These are phyloP conservation scores for Periplaneta americana DNA, from an alignment of 1,140 invertebrate species.

Conservation along the genomic window DNA sequence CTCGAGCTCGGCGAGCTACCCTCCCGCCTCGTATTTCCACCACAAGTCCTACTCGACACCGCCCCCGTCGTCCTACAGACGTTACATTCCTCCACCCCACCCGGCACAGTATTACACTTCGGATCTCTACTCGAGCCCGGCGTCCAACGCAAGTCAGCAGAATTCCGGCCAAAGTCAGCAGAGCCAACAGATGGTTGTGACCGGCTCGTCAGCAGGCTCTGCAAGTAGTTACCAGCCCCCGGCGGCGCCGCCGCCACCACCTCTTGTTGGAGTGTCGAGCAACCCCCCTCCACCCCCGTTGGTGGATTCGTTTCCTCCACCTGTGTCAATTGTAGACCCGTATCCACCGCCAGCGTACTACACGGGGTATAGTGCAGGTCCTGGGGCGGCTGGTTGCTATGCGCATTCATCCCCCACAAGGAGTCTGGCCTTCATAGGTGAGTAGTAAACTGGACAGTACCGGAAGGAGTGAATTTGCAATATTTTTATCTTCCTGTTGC, in stretches of 20 bases:
- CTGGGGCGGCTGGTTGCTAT: constrained; percentile 53
- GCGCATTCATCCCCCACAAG: constrained; percentile 60
- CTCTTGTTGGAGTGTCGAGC: constrained; percentile 34
- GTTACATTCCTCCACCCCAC: constrained; percentile 10
- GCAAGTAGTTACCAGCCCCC: constrained; percentile 25
- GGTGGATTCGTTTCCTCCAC: constrained; percentile 35
- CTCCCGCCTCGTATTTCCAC: constrained; percentile 19
- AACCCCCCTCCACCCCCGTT: constrained; percentile 34
- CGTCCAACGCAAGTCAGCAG: background rate
- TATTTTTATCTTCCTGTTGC: no score
- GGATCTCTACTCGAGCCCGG: constrained; percentile 8
- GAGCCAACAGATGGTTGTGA: constrained; percentile 1
- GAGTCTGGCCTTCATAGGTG: constrained; percentile 39
- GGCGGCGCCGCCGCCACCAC: constrained; percentile 34
- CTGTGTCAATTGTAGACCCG: constrained; percentile 16
- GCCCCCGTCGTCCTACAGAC: constrained; percentile 14
- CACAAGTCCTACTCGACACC: constrained; percentile 20
- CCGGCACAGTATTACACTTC: constrained; percentile 15
- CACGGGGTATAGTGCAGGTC: constrained; percentile 45
- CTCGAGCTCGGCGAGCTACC: constrained; percentile 36
- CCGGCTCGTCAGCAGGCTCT: background rate
- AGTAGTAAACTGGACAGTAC: background rate
- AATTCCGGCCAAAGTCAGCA: constrained; percentile 2
- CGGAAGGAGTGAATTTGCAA: no score
- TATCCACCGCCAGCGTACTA: constrained; percentile 32